Percentiles rank a stretch among this genome's conserved stretches.
Evolutionary conservation across 2,113 vertebrate species (phyloP).

Genomic region (Regulus satrapa): DNA sequence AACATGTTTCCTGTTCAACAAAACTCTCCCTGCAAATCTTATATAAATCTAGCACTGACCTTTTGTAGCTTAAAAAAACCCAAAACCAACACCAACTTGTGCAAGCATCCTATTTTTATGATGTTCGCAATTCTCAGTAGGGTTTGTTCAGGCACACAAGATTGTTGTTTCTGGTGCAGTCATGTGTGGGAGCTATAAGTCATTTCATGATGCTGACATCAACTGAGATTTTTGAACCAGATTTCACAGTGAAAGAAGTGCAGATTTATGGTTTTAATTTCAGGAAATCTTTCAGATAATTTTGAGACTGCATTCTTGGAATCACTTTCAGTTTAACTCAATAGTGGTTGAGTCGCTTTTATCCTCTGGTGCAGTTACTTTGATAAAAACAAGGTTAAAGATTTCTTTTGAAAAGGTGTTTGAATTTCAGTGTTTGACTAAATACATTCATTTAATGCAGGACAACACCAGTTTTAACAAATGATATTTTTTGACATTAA

Average conservation of each 20-base stretch:
- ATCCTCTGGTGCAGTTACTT: neutral
- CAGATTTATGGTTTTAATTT: slow-evolving; percentile 22
- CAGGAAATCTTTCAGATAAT: neutral
- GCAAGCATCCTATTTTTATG: neutral
- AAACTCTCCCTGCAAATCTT: neutral
- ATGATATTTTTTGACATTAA: neutral
- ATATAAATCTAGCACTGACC: neutral
- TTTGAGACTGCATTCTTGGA: neutral
- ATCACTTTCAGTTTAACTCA: slow-evolving; percentile 24
- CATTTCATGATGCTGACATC: neutral
- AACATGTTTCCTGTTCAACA: neutral
- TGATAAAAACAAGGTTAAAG: neutral
- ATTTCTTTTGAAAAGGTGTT: neutral
- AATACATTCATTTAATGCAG: neutral
- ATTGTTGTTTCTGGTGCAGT: neutral
- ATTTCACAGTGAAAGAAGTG: neutral
- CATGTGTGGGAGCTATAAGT: neutral
- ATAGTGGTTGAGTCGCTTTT: neutral
- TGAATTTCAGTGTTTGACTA: neutral
- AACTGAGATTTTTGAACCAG: neutral
- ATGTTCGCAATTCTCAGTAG: neutral
- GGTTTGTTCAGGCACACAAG: neutral
- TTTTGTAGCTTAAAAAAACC: neutral
- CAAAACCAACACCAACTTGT: neutral
- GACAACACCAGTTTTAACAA: neutral